phyloP scores from a whole-genome alignment of 2,113 vertebrate species.

The Pomatorhinus ruficollis region DNA sequence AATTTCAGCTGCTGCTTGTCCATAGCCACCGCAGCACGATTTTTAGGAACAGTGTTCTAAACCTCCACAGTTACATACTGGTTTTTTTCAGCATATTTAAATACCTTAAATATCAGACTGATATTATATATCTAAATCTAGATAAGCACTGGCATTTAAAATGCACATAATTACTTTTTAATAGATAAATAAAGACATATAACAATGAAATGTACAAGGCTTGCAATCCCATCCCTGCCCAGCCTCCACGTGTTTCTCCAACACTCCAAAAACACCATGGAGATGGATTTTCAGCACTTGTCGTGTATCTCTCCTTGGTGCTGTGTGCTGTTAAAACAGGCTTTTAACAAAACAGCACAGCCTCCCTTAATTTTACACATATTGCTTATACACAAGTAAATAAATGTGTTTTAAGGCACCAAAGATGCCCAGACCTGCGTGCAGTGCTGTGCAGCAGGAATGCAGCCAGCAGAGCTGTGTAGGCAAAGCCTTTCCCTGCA shows the following conservation, averaged over 20 bases:
- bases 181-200: not conserved
- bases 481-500: not conserved
- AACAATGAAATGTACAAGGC: not conserved
- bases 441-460: not conserved
- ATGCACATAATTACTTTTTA: not conserved
- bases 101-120: not conserved
- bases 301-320: not conserved
- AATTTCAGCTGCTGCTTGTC: not conserved
- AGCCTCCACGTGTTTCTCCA: not conserved
- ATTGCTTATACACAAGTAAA: not conserved
- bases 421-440: not conserved
- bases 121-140: not conserved
- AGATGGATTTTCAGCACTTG: not conserved
- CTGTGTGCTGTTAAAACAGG: not conserved
- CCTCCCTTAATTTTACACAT: not conserved
- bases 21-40: not conserved
- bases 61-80: not conserved
- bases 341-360: not conserved
- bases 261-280: not conserved
- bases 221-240: not conserved
- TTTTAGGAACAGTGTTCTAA: not conserved
- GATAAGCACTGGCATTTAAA: not conserved
- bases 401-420: not conserved
- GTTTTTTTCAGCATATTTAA: not conserved
- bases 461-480: not conserved